These are phyloP conservation scores for Capromys pilorides DNA, from an alignment of 2,797 vertebrate genomes.

Conservation along the genomic window DNA sequence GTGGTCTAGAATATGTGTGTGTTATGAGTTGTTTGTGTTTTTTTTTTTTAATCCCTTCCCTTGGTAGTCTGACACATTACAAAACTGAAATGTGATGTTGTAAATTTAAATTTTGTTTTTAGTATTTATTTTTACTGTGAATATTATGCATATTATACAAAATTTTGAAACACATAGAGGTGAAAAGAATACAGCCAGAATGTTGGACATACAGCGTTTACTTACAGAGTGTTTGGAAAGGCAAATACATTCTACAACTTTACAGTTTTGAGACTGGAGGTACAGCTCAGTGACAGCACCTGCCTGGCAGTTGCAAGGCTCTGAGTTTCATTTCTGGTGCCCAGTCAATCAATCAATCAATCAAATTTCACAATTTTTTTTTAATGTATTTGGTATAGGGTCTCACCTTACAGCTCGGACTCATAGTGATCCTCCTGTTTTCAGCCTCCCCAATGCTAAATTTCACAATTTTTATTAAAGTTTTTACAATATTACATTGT, in stretches of 20 bases:
- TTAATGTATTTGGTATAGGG: too few relatives aligned
- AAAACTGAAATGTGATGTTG: slow-evolving; percentile 9
- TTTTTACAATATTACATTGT: neutral
- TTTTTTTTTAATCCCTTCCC: too few relatives aligned
- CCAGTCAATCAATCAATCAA: neutral
- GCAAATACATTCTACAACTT: neutral
- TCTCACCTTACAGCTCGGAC: too few relatives aligned
- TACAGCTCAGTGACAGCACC: neutral
- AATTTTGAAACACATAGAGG: slow-evolving; percentile 31
- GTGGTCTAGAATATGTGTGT: neutral
- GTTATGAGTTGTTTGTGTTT: neutral
- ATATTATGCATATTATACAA: neutral
- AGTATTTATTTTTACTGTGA: slow-evolving; percentile 10
- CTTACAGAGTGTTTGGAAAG: neutral
- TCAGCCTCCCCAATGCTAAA: neutral
- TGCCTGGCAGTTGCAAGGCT: neutral
- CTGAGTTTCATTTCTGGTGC: neutral
- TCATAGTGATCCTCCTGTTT: too few relatives aligned
- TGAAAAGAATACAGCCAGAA: neutral
- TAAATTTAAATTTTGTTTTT: neutral
- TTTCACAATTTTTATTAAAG: slow-evolving; percentile 3
- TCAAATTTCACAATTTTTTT: neutral
- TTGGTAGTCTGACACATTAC: neutral
- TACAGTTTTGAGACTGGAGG: neutral
- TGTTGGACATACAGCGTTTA: neutral